A percentile compares a stretch with the other conserved stretches of the same genome.
Evolutionary conservation across 2,797 vertebrate species (phyloP).

Genomic region (Oryzias dopingdopingensis): DNA sequence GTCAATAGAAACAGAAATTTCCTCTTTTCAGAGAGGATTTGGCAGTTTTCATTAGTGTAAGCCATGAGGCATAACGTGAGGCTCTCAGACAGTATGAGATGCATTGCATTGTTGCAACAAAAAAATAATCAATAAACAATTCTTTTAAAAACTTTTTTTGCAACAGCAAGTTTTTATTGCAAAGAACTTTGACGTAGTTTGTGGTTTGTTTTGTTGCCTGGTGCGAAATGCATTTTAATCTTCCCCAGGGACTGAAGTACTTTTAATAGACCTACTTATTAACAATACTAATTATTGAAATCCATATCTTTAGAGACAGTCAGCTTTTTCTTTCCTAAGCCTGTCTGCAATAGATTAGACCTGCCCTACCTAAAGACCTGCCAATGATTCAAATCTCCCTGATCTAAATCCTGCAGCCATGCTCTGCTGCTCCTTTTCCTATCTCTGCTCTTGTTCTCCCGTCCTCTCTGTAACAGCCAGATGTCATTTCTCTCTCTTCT

Average conservation of each 20-base stretch:
- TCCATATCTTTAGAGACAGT: slow-evolving; percentile 69
- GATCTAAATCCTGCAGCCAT: slow-evolving; percentile 76
- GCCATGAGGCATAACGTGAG: too few species aligned
- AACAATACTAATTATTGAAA: slow-evolving; percentile 78
- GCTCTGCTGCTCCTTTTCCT: slow-evolving; percentile 59
- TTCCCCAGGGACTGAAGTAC: slow-evolving; percentile 52
- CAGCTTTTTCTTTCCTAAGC: slow-evolving; percentile 68
- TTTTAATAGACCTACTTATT: slow-evolving; percentile 59
- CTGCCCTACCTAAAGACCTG: slow-evolving; percentile 63
- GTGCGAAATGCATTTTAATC: slow-evolving; percentile 32
- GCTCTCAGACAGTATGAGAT: too few species aligned
- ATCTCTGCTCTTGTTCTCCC: slow-evolving; percentile 37
- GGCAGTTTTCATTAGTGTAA: too few species aligned
- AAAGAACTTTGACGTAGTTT: slow-evolving; percentile 34
- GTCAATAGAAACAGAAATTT: too few species aligned
- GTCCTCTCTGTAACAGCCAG: slow-evolving; percentile 43
- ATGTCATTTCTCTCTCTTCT: slow-evolving; percentile 45
- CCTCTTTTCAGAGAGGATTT: too few species aligned
- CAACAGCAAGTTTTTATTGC: too few species aligned
- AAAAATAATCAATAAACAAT: too few species aligned
- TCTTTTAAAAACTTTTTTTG: too few species aligned
- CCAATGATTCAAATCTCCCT: slow-evolving; percentile 74
- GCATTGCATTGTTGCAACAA: too few species aligned
- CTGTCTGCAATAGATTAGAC: slow-evolving; percentile 78
- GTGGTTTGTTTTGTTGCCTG: slow-evolving; percentile 9